These are phyloP conservation scores for Drosophila eugracilis DNA, from an alignment of 1,140 invertebrate genomes.

Conservation along the genomic window DNA sequence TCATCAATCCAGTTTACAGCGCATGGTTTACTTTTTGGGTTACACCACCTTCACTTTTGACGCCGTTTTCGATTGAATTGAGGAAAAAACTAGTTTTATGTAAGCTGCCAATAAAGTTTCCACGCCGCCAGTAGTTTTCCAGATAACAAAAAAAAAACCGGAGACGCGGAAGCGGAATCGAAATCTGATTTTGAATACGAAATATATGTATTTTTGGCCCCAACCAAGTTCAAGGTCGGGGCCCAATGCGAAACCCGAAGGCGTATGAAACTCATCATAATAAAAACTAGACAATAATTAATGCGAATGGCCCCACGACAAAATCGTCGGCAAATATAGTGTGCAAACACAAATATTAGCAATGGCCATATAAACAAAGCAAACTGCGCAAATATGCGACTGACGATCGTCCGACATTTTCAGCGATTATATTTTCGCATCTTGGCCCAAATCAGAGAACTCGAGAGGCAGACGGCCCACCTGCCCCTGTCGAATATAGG, in stretches of 20 bases:
- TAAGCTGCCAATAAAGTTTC: constrained; percentile 38
- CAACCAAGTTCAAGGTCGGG: constrained; percentile 49
- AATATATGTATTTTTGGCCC: constrained; percentile 17
- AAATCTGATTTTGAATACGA: constrained; percentile 33
- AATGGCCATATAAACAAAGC: constrained; percentile 62
- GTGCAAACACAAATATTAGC: constrained; percentile 36
- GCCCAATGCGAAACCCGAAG: constrained; percentile 33
- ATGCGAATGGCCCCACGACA: constrained; percentile 76
- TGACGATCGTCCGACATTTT: constrained; percentile 52
- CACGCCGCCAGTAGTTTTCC: constrained; percentile 36
- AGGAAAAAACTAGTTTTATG: constrained; percentile 22
- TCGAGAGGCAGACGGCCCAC: constrained; percentile 15
- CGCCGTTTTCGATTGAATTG: neutral
- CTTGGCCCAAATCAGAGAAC: constrained; percentile 38
- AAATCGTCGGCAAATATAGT: constrained; percentile 64
- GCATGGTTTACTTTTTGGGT: constrained; percentile 3
- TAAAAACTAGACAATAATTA: constrained; percentile 65
- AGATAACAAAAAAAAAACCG: constrained; percentile 2
- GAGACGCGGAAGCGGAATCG: constrained; percentile 14
- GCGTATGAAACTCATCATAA: constrained; percentile 44
- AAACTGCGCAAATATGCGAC: constrained; percentile 68
- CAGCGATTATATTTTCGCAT: constrained; percentile 54
- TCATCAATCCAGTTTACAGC: constrained; percentile 17
- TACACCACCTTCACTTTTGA: constrained; percentile 43
- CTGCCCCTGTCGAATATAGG: constrained; percentile 23